Conservation (phyloP, 2,797 vertebrate genomes). For the Epinephelus malabaricus region DNA sequence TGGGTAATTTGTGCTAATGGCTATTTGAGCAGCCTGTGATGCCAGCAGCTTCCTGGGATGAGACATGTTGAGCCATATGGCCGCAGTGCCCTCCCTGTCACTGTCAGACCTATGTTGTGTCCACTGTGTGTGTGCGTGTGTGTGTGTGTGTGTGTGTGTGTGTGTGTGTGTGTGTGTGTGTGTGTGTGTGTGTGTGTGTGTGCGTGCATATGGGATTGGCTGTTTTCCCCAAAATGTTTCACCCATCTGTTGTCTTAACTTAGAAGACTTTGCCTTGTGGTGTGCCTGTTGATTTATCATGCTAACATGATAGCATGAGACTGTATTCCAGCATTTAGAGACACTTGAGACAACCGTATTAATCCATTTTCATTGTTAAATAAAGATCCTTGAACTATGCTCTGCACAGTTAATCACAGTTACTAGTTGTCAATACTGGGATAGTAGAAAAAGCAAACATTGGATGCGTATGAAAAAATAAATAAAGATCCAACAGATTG, state of each 20-base stretch:
- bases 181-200: neutral
- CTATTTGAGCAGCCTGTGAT: slow-evolving; percentile 63
- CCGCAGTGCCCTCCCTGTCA: slow-evolving; percentile 15
- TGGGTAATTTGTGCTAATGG: slow-evolving; percentile 65
- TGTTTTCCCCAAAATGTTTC: slow-evolving; percentile 41
- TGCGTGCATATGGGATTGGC: slow-evolving; percentile 2
- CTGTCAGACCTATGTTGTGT: slow-evolving; percentile 38
- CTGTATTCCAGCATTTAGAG: slow-evolving; percentile 20
- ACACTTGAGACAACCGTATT: slow-evolving; percentile 11
- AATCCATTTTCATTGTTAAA: slow-evolving; percentile 23
- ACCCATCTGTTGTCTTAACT: slow-evolving; percentile 40
- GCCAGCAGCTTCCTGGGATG: slow-evolving; percentile 52
- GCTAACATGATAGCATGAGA: neutral
- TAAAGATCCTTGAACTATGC: slow-evolving; percentile 9
- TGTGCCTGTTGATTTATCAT: slow-evolving; percentile 1
- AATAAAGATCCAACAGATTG: neutral
- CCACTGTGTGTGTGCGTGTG: slow-evolving; percentile 14
- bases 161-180: neutral
- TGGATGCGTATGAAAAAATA: no score
- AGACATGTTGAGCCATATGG: slow-evolving; percentile 69
- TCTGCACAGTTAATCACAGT: neutral
- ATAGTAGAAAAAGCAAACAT: neutral
- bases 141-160: slow-evolving; percentile 6
- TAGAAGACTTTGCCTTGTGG: slow-evolving; percentile 18
- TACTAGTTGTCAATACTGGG: neutral